These are phyloP conservation scores for Catostomus latipinnis DNA, from an alignment of 2,797 vertebrate species.

Conservation along the genomic window DNA sequence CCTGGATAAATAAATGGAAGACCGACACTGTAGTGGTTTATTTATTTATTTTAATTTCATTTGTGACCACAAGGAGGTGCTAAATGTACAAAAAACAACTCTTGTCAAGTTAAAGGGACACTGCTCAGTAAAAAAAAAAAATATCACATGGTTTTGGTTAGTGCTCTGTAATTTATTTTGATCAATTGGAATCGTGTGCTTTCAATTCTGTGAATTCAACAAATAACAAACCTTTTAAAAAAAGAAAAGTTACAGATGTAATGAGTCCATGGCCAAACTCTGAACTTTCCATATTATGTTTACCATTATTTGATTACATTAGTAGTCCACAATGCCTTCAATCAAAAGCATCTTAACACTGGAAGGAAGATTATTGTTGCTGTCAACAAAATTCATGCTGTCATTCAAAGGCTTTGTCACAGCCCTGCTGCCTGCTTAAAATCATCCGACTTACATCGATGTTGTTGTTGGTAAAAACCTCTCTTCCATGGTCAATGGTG, in stretches of 20 bases:
- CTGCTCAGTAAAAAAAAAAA: too few relatives aligned
- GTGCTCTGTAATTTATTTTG: slow-evolving; percentile 53
- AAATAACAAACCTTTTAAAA: too few relatives aligned
- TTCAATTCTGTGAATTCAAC: slow-evolving; percentile 24
- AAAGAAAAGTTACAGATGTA: neutral
- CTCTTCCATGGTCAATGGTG: slow-evolving; percentile 77
- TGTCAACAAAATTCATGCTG: neutral
- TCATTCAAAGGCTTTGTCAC: slow-evolving; percentile 65
- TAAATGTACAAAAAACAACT: slow-evolving; percentile 8
- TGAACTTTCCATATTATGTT: neutral
- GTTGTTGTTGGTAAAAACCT: slow-evolving; percentile 80
- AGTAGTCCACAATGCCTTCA: neutral
- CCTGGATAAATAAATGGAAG: too few relatives aligned
- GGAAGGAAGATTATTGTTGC: neutral
- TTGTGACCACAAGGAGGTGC: neutral
- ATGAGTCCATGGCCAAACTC: neutral
- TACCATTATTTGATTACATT: neutral
- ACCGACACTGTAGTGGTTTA: neutral
- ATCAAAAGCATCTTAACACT: neutral
- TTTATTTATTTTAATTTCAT: neutral
- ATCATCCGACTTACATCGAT: slow-evolving; percentile 84
- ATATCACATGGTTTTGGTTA: slow-evolving; percentile 56
- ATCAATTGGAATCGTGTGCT: slow-evolving; percentile 52
- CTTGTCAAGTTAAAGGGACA: too few relatives aligned
- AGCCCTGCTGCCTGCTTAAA: slow-evolving; percentile 81